Percentiles rank a stretch among this genome's conserved stretches.
phyloP scores from a whole-genome alignment of 2,797 vertebrate species.

The Tenualosa ilisha region DNA sequence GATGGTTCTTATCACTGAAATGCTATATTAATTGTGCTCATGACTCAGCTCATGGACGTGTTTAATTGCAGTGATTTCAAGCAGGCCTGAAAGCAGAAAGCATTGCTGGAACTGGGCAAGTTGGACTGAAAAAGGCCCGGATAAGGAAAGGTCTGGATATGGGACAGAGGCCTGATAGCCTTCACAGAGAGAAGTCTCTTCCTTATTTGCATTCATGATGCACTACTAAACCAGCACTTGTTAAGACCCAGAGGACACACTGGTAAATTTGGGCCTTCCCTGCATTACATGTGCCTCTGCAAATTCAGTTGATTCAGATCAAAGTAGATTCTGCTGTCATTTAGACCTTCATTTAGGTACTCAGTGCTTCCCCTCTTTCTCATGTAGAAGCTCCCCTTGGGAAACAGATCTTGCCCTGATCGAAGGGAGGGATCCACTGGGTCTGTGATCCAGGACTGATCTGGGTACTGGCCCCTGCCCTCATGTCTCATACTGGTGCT shows the following conservation, averaged over 20 bases:
- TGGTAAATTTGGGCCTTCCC: no score
- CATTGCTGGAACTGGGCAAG: not conserved
- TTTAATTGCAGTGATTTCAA: not conserved
- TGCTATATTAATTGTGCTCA: no score
- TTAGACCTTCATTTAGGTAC: not conserved
- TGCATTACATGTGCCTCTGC: not conserved
- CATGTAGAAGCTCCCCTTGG: not conserved
- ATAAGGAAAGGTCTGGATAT: not conserved
- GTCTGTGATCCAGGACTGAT: not conserved
- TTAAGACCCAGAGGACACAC: no score
- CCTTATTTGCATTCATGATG: not conserved
- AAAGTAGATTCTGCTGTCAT: not conserved
- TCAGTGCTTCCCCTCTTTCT: not conserved
- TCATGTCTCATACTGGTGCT: not conserved
- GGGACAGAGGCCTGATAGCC: not conserved
- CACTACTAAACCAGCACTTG: no score
- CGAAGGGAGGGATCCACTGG: not conserved
- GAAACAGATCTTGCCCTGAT: not conserved
- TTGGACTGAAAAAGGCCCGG: not conserved
- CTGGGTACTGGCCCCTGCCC: not conserved
- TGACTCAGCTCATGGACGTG: not conserved
- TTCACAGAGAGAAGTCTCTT: not conserved
- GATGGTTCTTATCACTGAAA: not conserved
- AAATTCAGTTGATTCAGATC: not conserved
- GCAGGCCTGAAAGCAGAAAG: not conserved